These are phyloP conservation scores for Apodemia duryi DNA, from an alignment of 2,888 invertebrate genomes.

Conservation along the genomic window DNA sequence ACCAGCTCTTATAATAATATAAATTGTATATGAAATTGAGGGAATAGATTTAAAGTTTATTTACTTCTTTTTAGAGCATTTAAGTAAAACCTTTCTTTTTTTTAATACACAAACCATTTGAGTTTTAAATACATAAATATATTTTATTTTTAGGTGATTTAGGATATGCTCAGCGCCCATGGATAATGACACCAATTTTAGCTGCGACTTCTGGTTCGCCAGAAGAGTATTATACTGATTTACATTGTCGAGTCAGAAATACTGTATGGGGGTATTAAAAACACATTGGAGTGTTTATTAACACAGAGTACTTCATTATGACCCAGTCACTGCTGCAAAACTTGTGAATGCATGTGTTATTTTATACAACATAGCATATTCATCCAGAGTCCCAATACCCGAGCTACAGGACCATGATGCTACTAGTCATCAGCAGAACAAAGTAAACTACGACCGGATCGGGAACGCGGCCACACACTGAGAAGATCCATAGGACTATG, in stretches of 20 bases:
- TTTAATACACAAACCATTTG: too few relatives aligned
- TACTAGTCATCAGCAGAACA: background rate
- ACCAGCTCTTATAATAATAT: too few relatives aligned
- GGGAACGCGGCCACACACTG: too few relatives aligned
- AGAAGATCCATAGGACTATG: too few relatives aligned
- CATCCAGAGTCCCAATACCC: background rate
- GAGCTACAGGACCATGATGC: background rate
- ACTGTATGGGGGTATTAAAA: slow-evolving; percentile 25
- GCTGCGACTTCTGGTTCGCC: slow-evolving; percentile 16
- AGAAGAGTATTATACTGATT: slow-evolving; percentile 17
- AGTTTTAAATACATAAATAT: too few relatives aligned
- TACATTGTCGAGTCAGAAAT: slow-evolving; percentile 15
- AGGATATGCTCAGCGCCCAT: slow-evolving; percentile 22
- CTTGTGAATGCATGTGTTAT: slow-evolving; percentile 10
- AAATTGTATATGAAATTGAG: too few relatives aligned
- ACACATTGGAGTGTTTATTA: slow-evolving; percentile 25
- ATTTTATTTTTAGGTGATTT: slow-evolving; percentile 24
- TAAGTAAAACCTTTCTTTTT: too few relatives aligned
- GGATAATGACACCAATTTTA: slow-evolving; percentile 24
- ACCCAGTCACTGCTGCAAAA: background rate
- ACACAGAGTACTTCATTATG: slow-evolving; percentile 23
- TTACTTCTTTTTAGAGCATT: too few relatives aligned
- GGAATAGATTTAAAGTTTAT: too few relatives aligned
- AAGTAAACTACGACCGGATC: background rate
- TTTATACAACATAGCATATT: background rate